phyloP scores from a whole-genome alignment of 2,113 vertebrate genomes.

The Istiophorus platypterus region DNA sequence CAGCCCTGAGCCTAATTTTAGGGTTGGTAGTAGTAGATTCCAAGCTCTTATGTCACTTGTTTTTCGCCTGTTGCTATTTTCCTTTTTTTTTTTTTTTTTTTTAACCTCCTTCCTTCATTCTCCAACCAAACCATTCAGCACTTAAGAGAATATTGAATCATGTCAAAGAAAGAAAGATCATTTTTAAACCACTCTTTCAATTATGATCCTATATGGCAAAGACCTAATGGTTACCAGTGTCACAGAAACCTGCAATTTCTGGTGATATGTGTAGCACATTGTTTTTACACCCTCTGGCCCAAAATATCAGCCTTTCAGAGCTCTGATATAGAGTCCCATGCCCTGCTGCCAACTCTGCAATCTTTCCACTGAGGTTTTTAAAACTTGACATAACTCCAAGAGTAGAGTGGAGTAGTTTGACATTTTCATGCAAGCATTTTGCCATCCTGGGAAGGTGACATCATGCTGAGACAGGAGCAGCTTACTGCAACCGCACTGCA shows the following conservation, averaged over 20 bases:
- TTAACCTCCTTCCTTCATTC: not conserved
- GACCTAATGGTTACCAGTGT: conserved; percentile 52
- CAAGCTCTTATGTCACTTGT: conserved; percentile 80
- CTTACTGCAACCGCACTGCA: conserved; percentile 22
- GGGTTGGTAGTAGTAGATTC: conserved; percentile 82
- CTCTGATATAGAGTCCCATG: conserved; percentile 46
- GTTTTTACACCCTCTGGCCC: conserved; percentile 65
- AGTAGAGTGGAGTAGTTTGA: conserved; percentile 48
- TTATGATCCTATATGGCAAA: conserved; percentile 52
- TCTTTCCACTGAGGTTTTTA: conserved; percentile 62
- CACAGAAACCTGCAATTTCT: conserved; percentile 66
- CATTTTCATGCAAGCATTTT: conserved; percentile 63
- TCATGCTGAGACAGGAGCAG: conserved; percentile 44
- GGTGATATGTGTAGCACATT: conserved; percentile 51
- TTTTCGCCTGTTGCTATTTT: conserved; percentile 74
- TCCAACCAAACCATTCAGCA: conserved; percentile 55
- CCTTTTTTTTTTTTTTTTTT: not conserved
- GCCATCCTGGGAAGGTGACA: conserved; percentile 57
- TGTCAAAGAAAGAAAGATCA: conserved; percentile 47
- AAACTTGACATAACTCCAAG: conserved; percentile 56
- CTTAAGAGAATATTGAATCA: conserved; percentile 48
- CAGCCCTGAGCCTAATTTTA: conserved; percentile 77
- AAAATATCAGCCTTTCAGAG: conserved; percentile 62
- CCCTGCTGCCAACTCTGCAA: conserved; percentile 58
- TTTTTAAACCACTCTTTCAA: conserved; percentile 43